A percentile compares a stretch with the other conserved stretches of the same genome.
These are phyloP conservation scores for Serrognathus titanus DNA, from an alignment of 2,888 invertebrate species.

Conservation along the genomic window DNA sequence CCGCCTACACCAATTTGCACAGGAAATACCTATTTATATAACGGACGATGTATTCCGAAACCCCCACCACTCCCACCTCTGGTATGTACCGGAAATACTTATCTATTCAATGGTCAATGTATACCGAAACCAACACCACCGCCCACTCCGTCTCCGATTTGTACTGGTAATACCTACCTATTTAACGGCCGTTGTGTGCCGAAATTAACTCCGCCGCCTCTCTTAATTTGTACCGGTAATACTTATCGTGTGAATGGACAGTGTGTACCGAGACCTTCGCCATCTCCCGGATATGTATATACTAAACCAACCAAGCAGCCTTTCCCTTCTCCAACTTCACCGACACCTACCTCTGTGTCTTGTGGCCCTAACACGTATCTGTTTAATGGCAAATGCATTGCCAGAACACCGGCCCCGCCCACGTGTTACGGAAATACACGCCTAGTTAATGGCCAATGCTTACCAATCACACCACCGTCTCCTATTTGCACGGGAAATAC, in stretches of 20 bases:
- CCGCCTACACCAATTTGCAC: not conserved
- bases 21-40: not conserved
- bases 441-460: constrained; percentile 18
- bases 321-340: not conserved
- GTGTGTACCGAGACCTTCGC: not conserved
- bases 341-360: not conserved
- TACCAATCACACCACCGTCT: constrained; percentile 9
- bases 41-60: constrained; percentile 11
- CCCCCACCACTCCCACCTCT: not conserved
- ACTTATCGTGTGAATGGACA: constrained; percentile 5
- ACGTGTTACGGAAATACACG: not conserved
- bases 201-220: constrained; percentile 5
- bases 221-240: not conserved
- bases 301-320: constrained; percentile 2
- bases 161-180: constrained; percentile 22
- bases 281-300: not conserved
- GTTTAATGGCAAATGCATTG: constrained; percentile 15
- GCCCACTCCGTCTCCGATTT: constrained; percentile 1
- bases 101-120: not conserved
- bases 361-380: constrained; percentile 12
- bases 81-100: constrained; percentile 3
- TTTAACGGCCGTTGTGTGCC: constrained; percentile 9
- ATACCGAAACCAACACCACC: not conserved
- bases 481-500: constrained; percentile 5
- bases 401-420: not conserved